Base-by-base conservation (phyloP, 2,797 vertebrate genomes). In the Holocentrus rufus region DNA sequence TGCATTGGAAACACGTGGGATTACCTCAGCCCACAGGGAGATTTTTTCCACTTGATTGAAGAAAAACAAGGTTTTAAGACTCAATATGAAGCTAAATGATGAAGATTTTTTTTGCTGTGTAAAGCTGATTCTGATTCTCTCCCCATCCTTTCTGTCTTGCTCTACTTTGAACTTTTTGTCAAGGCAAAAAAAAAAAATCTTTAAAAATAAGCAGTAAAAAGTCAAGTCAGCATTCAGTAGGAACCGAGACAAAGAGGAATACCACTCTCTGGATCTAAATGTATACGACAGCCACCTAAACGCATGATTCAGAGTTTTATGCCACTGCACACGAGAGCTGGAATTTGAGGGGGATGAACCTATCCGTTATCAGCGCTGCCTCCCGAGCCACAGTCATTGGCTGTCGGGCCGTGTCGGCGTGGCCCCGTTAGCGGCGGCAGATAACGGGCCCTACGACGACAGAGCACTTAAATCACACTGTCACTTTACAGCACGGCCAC, bases 381-480 rank as follows among this genome's bases (percentile, higher is more conserved):
- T 82, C 78, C 85, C 11, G 77, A 75, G 80, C 88, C 54, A 79
- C 79, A 75, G 85, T 77, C 47, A 65, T 50, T 58, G 76, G 79
- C 85, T 85, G 87, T 85, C 66, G 61, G 87, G 64, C 69, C 47
- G 20, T 87, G 89, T 90, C 80, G 80, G 44, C 70, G 30, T 1
- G 54, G 77, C 71, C 80, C 84, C 68, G 87, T 87, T 81, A 87
- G 82, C 30, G 27, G 61, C 18, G 10, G 65, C 17, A 90, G 92
- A 92, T 92, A 91, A 89, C 86, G 27, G 74, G 74, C 71, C 83
- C 54, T 3, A 30, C 27, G 3, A 53, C 14, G 84, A 89, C 90
- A 90, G 87, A 11, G 69, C 72, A 83, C 84, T 66, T 93, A 88
- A 93, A 93, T 93, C 90, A 91, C 80, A 36, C 79, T 92, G 91